Conservation (phyloP, 1,140 invertebrate species). For the Eufriesea mexicana region DNA sequence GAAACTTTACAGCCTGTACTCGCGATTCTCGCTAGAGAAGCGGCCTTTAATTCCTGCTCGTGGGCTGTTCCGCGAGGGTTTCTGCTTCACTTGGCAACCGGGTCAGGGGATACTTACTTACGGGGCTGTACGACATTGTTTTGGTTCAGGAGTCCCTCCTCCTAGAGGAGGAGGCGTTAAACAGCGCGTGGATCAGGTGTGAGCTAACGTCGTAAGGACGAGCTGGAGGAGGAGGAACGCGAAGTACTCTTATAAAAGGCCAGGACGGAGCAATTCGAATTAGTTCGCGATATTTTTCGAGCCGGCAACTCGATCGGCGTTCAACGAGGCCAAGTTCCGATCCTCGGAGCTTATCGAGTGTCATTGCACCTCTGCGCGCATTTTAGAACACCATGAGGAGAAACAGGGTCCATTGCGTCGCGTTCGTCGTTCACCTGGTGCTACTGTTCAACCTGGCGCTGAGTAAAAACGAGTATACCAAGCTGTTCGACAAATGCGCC, state of each 20-base stretch:
- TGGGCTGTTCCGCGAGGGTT: conserved; percentile 52
- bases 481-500: conserved; percentile 77
- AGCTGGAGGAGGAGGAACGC: conserved; percentile 48
- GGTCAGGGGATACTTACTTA: conserved; percentile 81
- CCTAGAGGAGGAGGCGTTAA: conserved; percentile 75
- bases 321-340: neutral
- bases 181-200: conserved; percentile 80
- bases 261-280: conserved; percentile 23
- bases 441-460: conserved; percentile 25
- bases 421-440: conserved; percentile 9
- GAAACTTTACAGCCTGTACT: neutral
- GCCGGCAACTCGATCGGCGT: neutral
- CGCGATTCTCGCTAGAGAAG: neutral
- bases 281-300: conserved; percentile 58
- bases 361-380: neutral
- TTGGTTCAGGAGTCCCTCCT: conserved; percentile 75
- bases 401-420: neutral
- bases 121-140: conserved; percentile 80
- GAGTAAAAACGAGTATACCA: conserved; percentile 71
- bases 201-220: conserved; percentile 58
- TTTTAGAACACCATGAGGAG: conserved; percentile 25
- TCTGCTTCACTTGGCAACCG: conserved; percentile 76
- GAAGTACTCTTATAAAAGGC: conserved; percentile 64
- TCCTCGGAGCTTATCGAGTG: neutral
- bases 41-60: conserved; percentile 15